Evolutionary conservation across 2,888 invertebrate genomes (phyloP), one percentile per base, ranked within the genome.

Genomic region (Leucoptera coffeella): DNA sequence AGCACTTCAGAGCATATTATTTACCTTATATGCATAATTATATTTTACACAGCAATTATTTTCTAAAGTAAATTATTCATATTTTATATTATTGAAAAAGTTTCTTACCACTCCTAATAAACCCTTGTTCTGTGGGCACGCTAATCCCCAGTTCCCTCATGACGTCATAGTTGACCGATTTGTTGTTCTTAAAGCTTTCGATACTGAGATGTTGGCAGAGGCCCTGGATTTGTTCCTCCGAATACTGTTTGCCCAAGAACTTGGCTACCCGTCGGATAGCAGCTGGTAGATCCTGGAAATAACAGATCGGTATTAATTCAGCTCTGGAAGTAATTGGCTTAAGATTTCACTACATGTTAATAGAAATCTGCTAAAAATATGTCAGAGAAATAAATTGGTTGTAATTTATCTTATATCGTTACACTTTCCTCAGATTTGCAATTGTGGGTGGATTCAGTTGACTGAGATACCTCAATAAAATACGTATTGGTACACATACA

Each of bases 111-210:
- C 77, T 77, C 36, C 83, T 61, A 1, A 87, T 77, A 41, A 86
- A 87, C 3, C 58, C 62, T 28, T 75, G 73, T 41, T 78, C 80
- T 2, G 71, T 73, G 2, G 61, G 47, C 25, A 69, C 64, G 2
- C 76, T 50, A 8, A 86, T 69, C 2, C 80, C 79, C 3, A 81
- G 62, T 2, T 75, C 72, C 37, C 65, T 73, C 45, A 84, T 67
- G 25, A 77, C 73, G 30, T 80, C 75, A 26, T 72, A 76, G 45
- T 93, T 92, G 0, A 90, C 82, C 4, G 84, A 80, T 25, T 79
- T 76, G 57, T 93, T 93, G 9, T 78, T 73, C 35, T 83, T 82
- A 61, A 95, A 94, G 47, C 79, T 85, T 7, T 82, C 74, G 34
- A 95, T 87, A 41, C 79, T 75, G 31, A 93, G 75, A 47, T 92